A percentile compares a stretch with the other conserved stretches of the same genome.
phyloP scores from a whole-genome alignment of 2,113 vertebrate genomes.

The Brachyhypopomus occidentalis region DNA sequence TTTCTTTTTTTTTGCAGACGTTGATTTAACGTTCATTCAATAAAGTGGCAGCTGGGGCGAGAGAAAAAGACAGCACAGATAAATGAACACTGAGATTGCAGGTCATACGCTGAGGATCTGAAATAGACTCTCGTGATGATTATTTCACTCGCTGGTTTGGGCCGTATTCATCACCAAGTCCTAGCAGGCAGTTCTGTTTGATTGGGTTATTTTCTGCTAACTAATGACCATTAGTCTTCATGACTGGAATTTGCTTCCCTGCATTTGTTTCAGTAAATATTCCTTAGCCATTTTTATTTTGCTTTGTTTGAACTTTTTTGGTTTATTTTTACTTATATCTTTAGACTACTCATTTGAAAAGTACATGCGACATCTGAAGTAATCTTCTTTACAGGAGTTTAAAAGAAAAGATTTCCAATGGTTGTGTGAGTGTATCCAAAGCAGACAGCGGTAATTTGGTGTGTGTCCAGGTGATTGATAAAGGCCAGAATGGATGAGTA shows the following conservation, averaged over 20 bases:
- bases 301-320: not conserved
- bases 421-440: not conserved
- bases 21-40: conserved; percentile 34
- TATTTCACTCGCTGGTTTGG: conserved; percentile 23
- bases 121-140: conserved; percentile 27
- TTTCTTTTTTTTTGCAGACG: conserved; percentile 24
- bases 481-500: conserved; percentile 35
- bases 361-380: conserved; percentile 16
- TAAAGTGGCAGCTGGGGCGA: conserved; percentile 14
- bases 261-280: conserved; percentile 45
- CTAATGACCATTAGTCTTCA: conserved; percentile 55
- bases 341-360: not conserved
- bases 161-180: conserved; percentile 45
- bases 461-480: conserved; percentile 8
- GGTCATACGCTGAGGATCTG: conserved; percentile 31
- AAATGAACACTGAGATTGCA: conserved; percentile 30
- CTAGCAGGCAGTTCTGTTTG: conserved; percentile 27
- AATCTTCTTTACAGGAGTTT: not conserved
- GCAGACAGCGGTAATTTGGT: conserved; percentile 25
- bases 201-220: conserved; percentile 55
- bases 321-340: not conserved
- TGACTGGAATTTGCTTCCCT: conserved; percentile 37
- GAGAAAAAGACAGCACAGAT: conserved; percentile 9
- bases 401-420: conserved; percentile 16
- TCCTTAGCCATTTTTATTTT: conserved; percentile 16